Conservation (phyloP, 2,888 invertebrate species). For the Coleophora flavipennella region DNA sequence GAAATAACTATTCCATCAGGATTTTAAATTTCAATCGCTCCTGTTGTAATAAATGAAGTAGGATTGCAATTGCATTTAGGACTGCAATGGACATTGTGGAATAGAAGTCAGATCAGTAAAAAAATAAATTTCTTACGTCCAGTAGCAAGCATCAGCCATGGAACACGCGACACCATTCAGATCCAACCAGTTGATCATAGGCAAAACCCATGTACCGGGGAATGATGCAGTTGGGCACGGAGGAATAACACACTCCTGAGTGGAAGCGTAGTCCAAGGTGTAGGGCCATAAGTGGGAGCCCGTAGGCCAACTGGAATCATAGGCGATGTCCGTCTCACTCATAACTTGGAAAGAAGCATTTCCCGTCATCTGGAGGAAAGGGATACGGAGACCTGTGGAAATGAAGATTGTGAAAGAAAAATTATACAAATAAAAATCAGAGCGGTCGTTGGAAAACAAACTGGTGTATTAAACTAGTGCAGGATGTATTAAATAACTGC, state of each 20-base stretch:
- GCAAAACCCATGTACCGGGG: constrained; percentile 77
- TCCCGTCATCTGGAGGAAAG: constrained; percentile 71
- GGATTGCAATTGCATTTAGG: no score
- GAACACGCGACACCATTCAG: constrained; percentile 59
- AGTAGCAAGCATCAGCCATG: constrained; percentile 70
- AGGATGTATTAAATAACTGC: no score
- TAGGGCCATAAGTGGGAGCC: constrained; percentile 76
- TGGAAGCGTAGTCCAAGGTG: constrained; percentile 74
- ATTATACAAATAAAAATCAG: no score
- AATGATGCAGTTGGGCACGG: constrained; percentile 72
- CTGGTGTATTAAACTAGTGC: no score
- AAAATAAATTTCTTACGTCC: constrained; percentile 40
- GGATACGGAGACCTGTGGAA: constrained; percentile 58
- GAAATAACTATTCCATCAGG: no score
- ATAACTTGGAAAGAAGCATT: no score
- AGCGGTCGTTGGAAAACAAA: no score
- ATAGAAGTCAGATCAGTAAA: no score
- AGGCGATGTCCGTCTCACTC: constrained; percentile 68
- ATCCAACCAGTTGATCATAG: constrained; percentile 74
- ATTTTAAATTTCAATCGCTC: no score
- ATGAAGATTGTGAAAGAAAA: no score
- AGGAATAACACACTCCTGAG: constrained; percentile 69
- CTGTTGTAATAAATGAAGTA: no score
- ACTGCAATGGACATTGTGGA: no score
- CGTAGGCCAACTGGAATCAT: constrained; percentile 77